Base-by-base conservation (phyloP, 2,797 vertebrate species). In the Enteromius paludinosus region DNA sequence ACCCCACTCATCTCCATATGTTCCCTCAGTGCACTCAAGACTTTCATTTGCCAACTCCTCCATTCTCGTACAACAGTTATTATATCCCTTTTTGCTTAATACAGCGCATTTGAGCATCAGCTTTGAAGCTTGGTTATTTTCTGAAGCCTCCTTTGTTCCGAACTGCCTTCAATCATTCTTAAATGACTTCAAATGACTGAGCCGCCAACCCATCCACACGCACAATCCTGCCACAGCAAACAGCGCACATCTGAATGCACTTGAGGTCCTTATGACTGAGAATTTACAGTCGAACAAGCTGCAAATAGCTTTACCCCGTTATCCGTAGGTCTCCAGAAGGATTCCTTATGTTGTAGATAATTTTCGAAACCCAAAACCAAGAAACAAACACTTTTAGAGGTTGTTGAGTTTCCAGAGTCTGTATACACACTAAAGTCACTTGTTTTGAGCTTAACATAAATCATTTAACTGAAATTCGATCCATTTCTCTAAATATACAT, bases 211-310 rank as follows among this genome's bases (percentile, higher is more conserved):
- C 68, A 38, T 78, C 82, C 70, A 68, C 83, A 71, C 18, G 43
- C 49, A 45, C 54, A 45, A 45, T 70, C 9, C 43, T 35, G 62
- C 84, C 74, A 77, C 85, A 59, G 71, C 77, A 89, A 89, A 86
- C 86, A 83, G 25, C 68, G 80, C 83, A 88, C 87, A 87, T 85
- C 85, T 86, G 86, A 87, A 83, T 81, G 65, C 68, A 86, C 80
- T 86, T 84, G 79, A 88, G 73, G 28, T 47, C 78, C 78, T 75
- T 47, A 80, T 23, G 82, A 83, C 81, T 83, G 83, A 82, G 84
- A 87, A 84, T 85, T 88, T 85, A 87, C 85, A 85, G 79, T 70
- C 75, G 83, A 88, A 86, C 68, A 84, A 76, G 80, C 82, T 76
- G 78, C 85, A 87, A 88, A 86, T 86, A 86, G 70, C 83, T 80